These are phyloP conservation scores for Synchiropus splendidus DNA, from an alignment of 2,113 vertebrate genomes.

Conservation along the genomic window DNA sequence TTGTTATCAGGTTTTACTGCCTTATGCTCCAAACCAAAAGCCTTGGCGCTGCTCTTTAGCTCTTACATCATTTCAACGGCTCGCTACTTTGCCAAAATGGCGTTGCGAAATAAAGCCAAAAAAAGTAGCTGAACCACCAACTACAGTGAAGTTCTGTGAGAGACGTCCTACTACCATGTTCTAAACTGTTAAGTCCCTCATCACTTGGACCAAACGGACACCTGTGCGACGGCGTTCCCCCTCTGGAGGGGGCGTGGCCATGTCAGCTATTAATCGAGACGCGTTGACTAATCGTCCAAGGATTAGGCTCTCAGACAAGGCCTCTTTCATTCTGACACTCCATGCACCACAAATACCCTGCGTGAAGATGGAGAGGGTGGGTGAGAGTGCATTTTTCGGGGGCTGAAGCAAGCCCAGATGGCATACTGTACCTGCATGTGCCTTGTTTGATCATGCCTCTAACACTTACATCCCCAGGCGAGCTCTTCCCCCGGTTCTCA, in stretches of 20 bases:
- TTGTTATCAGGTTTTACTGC: not conserved
- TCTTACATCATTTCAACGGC: too few relatives aligned
- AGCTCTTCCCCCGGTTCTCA: slow-evolving; percentile 33
- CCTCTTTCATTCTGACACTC: slow-evolving; percentile 59
- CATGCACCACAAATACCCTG: slow-evolving; percentile 20
- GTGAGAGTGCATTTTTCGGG: slow-evolving; percentile 20
- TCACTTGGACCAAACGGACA: slow-evolving; percentile 45
- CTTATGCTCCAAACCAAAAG: not conserved
- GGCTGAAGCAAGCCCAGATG: slow-evolving; percentile 28
- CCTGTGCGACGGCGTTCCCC: slow-evolving; percentile 56
- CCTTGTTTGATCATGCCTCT: slow-evolving; percentile 60
- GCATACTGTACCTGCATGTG: slow-evolving; percentile 54
- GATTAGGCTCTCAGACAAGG: slow-evolving; percentile 66
- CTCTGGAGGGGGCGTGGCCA: slow-evolving; percentile 26
- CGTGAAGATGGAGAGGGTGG: slow-evolving; percentile 16
- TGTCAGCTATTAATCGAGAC: slow-evolving; percentile 53
- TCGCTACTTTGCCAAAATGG: too few relatives aligned
- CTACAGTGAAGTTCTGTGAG: too few relatives aligned
- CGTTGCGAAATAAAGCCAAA: too few relatives aligned
- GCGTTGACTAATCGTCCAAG: slow-evolving; percentile 62
- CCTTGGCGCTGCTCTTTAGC: too few relatives aligned
- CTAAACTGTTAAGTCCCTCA: too few relatives aligned
- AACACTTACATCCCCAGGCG: slow-evolving; percentile 23
- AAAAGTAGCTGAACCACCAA: too few relatives aligned
- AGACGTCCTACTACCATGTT: too few relatives aligned